A percentile compares a stretch with the other conserved stretches of the same genome.
Conservation (phyloP, 2,888 invertebrate species). For the Argynnis bischoffii region DNA sequence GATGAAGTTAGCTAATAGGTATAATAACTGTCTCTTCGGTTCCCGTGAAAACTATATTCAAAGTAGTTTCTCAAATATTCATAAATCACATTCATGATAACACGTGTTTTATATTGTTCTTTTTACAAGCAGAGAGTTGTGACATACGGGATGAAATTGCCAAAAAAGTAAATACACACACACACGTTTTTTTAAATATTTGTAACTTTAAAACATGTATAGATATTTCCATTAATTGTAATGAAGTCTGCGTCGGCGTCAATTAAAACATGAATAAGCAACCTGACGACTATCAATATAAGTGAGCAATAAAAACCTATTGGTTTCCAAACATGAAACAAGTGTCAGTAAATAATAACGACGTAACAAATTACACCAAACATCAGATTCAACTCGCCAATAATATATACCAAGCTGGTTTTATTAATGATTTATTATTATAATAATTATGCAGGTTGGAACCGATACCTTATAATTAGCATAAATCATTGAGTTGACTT, state of each 20-base stretch:
- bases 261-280: not conserved
- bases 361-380: constrained; percentile 8
- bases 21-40: too few species aligned
- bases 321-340: not conserved
- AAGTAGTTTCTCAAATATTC: too few species aligned
- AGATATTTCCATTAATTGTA: too few species aligned
- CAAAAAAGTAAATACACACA: too few species aligned
- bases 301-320: not conserved
- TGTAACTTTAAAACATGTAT: not conserved
- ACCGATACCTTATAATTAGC: constrained; percentile 43
- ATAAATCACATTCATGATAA: too few species aligned
- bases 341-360: not conserved
- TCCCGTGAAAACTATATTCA: too few species aligned
- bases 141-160: too few species aligned
- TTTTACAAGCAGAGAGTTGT: too few species aligned
- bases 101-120: too few species aligned
- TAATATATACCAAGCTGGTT: constrained; percentile 6
- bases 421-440: constrained; percentile 19
- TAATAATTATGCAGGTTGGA: constrained; percentile 11
- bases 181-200: not conserved
- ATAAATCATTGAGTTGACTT: constrained; percentile 17
- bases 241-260: too few species aligned
- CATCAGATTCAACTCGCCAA: not conserved
- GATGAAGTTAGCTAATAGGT: too few species aligned
- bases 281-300: not conserved